Evolutionary conservation across 2,888 invertebrate species (phyloP).

Genomic region (Sycophila texana): DNA sequence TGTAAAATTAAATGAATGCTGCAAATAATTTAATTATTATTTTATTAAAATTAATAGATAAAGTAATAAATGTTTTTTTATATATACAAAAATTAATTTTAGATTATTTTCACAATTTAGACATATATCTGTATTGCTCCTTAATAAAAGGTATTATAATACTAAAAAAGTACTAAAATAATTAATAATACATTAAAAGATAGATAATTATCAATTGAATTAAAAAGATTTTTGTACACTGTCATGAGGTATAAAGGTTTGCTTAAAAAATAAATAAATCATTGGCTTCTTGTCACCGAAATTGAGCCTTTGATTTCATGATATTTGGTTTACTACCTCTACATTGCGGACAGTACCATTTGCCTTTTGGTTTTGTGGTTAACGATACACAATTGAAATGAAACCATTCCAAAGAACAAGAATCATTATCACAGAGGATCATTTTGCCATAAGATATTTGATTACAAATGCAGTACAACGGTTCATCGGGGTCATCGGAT

Average conservation of each 20-base stretch:
- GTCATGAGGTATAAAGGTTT: conserved; percentile 7
- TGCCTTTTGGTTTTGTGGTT: conserved; percentile 95
- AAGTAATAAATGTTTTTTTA: no score
- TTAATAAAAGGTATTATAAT: no score
- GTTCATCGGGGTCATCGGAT: conserved; percentile 92
- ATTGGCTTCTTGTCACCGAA: conserved; percentile 72
- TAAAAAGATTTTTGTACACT: not conserved
- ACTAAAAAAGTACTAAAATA: not conserved
- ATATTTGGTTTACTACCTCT: conserved; percentile 93
- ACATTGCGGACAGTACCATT: conserved; percentile 98
- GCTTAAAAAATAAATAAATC: not conserved
- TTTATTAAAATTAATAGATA: no score
- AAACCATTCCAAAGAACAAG: conserved; percentile 98
- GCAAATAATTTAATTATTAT: no score
- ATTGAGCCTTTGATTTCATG: conserved; percentile 94
- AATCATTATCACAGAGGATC: conserved; percentile 98
- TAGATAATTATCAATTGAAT: not conserved
- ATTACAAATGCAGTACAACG: conserved; percentile 96
- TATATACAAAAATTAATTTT: no score
- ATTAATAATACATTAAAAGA: not conserved
- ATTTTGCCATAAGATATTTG: conserved; percentile 98
- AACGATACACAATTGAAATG: conserved; percentile 97
- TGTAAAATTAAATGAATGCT: no score
- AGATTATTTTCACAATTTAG: no score
- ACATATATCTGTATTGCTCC: no score